Evolutionary conservation across 2,797 vertebrate genomes (phyloP).

Genomic region (Parauchenoglanis ngamensis): DNA sequence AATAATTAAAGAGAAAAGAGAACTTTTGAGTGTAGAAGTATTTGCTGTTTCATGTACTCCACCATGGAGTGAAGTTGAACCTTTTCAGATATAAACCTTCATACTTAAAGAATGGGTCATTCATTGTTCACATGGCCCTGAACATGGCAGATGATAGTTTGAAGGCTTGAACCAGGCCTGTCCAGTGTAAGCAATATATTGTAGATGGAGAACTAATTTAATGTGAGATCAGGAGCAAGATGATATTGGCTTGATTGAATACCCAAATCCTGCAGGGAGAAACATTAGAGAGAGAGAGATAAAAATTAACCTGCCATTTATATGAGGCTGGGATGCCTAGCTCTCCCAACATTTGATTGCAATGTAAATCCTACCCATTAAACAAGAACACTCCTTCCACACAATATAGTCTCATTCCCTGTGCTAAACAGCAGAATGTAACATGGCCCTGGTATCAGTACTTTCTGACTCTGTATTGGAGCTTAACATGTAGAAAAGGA

Average conservation of each 20-base stretch:
- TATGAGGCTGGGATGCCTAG: conserved; percentile 13
- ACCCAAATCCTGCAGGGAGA: conserved; percentile 23
- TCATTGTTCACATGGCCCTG: conserved; percentile 29
- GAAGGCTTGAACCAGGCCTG: not conserved
- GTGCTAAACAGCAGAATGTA: conserved; percentile 5
- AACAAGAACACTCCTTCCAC: not conserved
- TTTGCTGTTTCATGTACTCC: conserved; percentile 3
- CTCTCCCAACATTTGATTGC: conserved; percentile 19
- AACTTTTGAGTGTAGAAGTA: not conserved
- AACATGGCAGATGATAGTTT: not conserved
- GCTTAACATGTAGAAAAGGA: not conserved
- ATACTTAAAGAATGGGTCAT: not conserved
- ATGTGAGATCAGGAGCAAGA: conserved; percentile 33
- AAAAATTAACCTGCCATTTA: conserved; percentile 29
- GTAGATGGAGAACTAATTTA: conserved; percentile 48
- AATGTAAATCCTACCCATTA: conserved; percentile 33
- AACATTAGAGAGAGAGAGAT: conserved; percentile 16
- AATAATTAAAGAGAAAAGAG: not conserved
- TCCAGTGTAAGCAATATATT: conserved; percentile 59
- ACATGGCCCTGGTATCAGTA: not conserved
- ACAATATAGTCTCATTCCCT: not conserved
- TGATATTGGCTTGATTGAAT: conserved; percentile 29
- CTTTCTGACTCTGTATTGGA: not conserved
- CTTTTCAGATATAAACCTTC: not conserved
- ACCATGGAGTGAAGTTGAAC: not conserved